phyloP scores from a whole-genome alignment of 2,888 invertebrate genomes.

The Pteria penguin region DNA sequence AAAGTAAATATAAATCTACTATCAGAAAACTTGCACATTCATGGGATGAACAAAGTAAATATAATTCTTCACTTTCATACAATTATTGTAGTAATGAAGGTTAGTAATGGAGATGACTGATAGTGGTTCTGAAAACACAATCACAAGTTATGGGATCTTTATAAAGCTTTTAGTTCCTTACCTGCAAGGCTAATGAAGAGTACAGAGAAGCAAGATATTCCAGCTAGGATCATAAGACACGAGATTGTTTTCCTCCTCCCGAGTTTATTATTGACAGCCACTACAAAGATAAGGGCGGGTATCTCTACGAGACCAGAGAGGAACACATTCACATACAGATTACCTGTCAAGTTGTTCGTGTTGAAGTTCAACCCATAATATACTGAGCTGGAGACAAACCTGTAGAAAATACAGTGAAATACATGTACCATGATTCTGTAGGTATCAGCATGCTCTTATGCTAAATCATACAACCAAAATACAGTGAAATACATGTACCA shows the following conservation, averaged over 20 bases:
- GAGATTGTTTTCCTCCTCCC: conserved; percentile 73
- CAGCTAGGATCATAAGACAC: conserved; percentile 67
- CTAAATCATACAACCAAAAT: too few species aligned
- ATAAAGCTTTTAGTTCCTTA: too few species aligned
- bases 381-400: conserved; percentile 77
- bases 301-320: conserved; percentile 77
- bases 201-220: conserved; percentile 71
- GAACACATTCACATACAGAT: conserved; percentile 75
- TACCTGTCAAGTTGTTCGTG: conserved; percentile 72
- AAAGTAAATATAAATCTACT: too few species aligned
- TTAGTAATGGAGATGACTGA: too few species aligned
- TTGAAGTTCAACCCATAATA: conserved; percentile 77
- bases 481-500: too few species aligned
- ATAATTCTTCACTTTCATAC: too few species aligned
- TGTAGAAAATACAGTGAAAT: conserved; percentile 48
- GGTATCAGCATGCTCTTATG: too few species aligned
- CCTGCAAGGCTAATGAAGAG: conserved; percentile 69
- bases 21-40: too few species aligned
- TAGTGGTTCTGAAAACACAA: background rate
- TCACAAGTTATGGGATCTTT: background rate
- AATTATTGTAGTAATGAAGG: too few species aligned
- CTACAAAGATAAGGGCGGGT: conserved; percentile 74
- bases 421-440: too few species aligned
- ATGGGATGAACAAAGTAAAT: too few species aligned
- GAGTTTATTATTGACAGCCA: conserved; percentile 71